A percentile compares a stretch with the other conserved stretches of the same genome.
Conservation (phyloP, 2,888 invertebrate species). For the Pinctada fucata region DNA sequence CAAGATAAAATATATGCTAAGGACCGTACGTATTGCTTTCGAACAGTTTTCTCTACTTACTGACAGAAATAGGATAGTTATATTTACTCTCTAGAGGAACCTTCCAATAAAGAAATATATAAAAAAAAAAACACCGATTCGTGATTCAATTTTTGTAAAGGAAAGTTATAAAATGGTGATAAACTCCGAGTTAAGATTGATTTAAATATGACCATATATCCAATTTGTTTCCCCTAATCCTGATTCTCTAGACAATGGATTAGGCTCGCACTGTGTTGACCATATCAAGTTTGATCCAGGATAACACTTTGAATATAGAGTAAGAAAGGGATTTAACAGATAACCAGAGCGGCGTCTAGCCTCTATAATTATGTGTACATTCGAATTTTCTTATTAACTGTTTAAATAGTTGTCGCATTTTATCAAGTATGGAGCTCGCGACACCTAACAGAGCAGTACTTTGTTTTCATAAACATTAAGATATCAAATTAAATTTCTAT, state of each 20-base stretch:
- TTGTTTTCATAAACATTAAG: constrained; percentile 34
- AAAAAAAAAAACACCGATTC: no score
- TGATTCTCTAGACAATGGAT: background rate
- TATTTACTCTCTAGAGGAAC: no score
- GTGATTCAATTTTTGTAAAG: no score
- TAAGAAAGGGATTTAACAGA: background rate
- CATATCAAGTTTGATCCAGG: background rate
- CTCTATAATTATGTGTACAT: constrained; percentile 13
- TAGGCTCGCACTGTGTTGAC: background rate
- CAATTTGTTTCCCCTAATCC: background rate
- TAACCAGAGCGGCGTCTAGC: constrained; percentile 14
- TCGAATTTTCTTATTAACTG: constrained; percentile 1
- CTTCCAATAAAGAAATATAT: no score
- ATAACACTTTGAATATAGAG: background rate
- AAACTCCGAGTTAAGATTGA: no score
- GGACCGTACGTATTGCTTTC: no score
- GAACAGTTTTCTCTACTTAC: no score
- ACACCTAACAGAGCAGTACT: background rate
- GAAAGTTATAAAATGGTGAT: no score
- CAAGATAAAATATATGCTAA: no score
- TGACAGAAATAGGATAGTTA: no score
- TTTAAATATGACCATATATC: background rate
- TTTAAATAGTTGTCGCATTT: background rate
- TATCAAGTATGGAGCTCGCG: background rate
- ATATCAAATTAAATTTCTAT: constrained; percentile 48